phyloP scores from a whole-genome alignment of 1,140 invertebrate genomes.

The Phocides pigmalion region DNA sequence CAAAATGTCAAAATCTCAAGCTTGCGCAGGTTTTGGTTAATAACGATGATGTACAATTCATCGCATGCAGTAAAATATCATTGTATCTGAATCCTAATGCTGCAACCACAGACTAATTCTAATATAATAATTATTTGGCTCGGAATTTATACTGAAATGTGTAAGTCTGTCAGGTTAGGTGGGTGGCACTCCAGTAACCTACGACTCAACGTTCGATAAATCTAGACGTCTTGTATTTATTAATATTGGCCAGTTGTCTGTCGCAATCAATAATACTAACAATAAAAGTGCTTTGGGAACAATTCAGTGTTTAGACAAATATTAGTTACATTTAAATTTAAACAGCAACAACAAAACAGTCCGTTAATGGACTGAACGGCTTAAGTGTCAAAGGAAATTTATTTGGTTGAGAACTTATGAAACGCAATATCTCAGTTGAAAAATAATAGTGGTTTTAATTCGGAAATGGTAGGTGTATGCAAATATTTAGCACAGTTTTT shows the following conservation, averaged over 20 bases:
- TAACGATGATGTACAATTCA: too few relatives aligned
- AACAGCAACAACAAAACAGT: constrained; percentile 1
- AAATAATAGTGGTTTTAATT: constrained; percentile 1
- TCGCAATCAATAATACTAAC: constrained; percentile 42
- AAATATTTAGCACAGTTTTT: not conserved
- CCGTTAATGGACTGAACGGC: not conserved
- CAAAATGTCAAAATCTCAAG: too few relatives aligned
- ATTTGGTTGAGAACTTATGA: not conserved
- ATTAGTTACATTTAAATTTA: not conserved
- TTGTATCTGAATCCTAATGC: too few relatives aligned
- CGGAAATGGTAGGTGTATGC: not conserved
- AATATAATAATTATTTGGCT: constrained; percentile 21
- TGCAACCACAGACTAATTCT: not conserved
- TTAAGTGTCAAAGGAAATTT: not conserved
- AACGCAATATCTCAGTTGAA: constrained; percentile 6
- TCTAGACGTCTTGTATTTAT: constrained; percentile 44
- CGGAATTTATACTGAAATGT: constrained; percentile 16
- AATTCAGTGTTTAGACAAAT: constrained; percentile 17
- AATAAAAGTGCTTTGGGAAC: constrained; percentile 31
- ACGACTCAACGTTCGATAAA: constrained; percentile 40
- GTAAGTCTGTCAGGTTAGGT: constrained; percentile 33
- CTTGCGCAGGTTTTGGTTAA: too few relatives aligned
- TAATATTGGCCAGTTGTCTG: constrained; percentile 34
- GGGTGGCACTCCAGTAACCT: constrained; percentile 33
- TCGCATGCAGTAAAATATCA: too few relatives aligned